Base-by-base conservation (phyloP, 2,113 vertebrate species). In the Equus quagga region DNA sequence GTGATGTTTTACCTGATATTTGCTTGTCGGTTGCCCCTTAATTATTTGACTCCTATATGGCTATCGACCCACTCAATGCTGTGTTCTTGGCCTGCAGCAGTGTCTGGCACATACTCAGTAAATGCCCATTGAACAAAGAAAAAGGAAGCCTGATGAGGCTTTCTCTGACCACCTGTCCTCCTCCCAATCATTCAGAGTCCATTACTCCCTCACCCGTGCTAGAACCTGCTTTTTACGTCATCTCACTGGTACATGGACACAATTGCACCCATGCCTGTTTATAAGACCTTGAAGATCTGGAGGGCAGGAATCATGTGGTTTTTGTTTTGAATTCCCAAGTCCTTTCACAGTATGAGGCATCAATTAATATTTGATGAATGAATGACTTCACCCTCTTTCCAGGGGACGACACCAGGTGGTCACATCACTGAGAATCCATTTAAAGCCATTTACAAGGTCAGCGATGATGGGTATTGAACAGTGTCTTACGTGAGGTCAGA, bases 331-430 rank as follows among this genome's bases (percentile, higher is more conserved):
- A 46, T 54, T 72, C 28, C 49, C 36, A 78, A 51, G n/a, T 60
- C 33, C 28, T 87, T 69, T 96, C 70, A 79, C 3, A 54, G 80
- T 64, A 4, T 28, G 72, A 44, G 62, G 49, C 65, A 65, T 33
- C 67, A 17, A 75, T 95, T 51, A 96, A 82, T 79, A 84, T 60
- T 79, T 96, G 49, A 98, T 84, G 90, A 96, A 46, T 11, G 6
- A 84, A 81, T 93, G 83, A 97, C 80, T 69, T 97, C 90, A 90
- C 9, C 56, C 86, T 75, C 90, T 94, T 82, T 83, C 64, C 54
- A 79, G 44, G 41, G 79, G 58, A 33, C 93, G 79, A 73, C 56
- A 58, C 31, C 92, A 94, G 84, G 33, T 84, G 96, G 33, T 54
- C 87, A 87, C 8, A 0, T 67, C 91, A 86, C 51, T 83, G 65